Evolutionary conservation across 2,113 vertebrate genomes (phyloP).

Genomic region (Megatriorchis doriae): DNA sequence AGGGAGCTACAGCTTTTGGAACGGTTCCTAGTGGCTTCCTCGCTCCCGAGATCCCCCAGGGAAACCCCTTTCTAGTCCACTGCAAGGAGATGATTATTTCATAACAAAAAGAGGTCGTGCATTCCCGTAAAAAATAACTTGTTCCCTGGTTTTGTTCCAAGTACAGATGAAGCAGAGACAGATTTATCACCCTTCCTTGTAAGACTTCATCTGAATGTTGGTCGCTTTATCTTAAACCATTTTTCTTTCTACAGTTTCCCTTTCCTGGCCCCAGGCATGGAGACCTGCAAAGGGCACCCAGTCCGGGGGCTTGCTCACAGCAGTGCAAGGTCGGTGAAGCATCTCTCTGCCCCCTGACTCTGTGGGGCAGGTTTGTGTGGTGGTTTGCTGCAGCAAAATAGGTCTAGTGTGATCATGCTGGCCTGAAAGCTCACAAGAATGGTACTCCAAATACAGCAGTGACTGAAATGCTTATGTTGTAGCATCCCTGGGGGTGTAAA

Average conservation of each 20-base stretch:
- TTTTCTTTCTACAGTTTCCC: not conserved
- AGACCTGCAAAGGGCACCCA: not conserved
- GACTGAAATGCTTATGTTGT: not conserved
- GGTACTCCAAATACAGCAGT: not conserved
- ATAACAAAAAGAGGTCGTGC: not conserved
- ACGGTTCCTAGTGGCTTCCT: not conserved
- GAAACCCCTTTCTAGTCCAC: not conserved
- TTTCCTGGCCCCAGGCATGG: not conserved
- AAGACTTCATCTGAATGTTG: not conserved
- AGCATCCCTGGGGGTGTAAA: not conserved
- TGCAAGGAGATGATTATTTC: not conserved
- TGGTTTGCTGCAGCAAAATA: not conserved
- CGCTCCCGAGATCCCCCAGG: not conserved
- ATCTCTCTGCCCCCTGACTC: not conserved
- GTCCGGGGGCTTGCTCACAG: not conserved
- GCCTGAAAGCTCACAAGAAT: not conserved
- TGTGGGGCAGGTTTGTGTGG: not conserved
- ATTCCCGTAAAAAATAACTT: not conserved
- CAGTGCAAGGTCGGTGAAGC: accelerated
- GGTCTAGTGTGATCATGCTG: not conserved
- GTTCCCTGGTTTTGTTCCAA: not conserved
- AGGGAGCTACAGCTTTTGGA: not conserved
- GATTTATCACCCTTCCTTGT: not conserved
- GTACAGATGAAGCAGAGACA: not conserved
- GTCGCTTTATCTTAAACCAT: not conserved